Evolutionary conservation across 2,113 vertebrate genomes (phyloP), one percentile per base, ranked within the genome.

Genomic region (Pitta sordida): DNA sequence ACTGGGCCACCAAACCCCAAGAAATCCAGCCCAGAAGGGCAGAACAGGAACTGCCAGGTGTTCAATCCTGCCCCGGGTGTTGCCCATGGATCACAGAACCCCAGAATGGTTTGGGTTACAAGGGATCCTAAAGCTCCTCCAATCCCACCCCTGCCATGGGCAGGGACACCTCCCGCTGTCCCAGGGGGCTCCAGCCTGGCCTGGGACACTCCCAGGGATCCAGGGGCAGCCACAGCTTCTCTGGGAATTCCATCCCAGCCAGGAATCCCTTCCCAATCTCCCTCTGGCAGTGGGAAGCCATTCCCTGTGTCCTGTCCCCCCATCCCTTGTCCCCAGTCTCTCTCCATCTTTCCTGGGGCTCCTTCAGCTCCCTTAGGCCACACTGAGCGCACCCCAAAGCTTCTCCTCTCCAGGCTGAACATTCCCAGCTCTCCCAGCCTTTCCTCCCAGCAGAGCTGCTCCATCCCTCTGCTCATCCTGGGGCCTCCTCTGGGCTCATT

Each of bases 61-160:
- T 60, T 63, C 51, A 83, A 86, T 48, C 80, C 41, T 76, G 17
- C 15, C 15, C 76, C 0, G 2, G 3, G 29, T 52, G 17, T 16
- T 59, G 60, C 15, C 39, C 59, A 9, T 16, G 37, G 16, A 56
- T 26, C 27, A 51, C 18, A 24, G 32, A 65, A 13, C 18, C n/a
- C n/a, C n/a, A n/a, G n/a, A n/a, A n/a, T n/a, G n/a, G n/a, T n/a
- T n/a, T n/a, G n/a, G n/a, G n/a, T n/a, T n/a, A n/a, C n/a, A n/a
- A n/a, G n/a, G n/a, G n/a, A n/a, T 32, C 65, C 0, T 2, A 17
- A 51, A 20, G n/a, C n/a, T n/a, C n/a, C n/a, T 11, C 56, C 20
- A 14, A 7, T 2, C 2, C 64, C 74, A 24, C 2, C n/a, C 48
- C 64, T 6, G 55, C 46, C 39, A n/a, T 29, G 83, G 58, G 55